These are phyloP conservation scores for Agapornis canus DNA, from an alignment of 2,797 vertebrate species.

Conservation along the genomic window DNA sequence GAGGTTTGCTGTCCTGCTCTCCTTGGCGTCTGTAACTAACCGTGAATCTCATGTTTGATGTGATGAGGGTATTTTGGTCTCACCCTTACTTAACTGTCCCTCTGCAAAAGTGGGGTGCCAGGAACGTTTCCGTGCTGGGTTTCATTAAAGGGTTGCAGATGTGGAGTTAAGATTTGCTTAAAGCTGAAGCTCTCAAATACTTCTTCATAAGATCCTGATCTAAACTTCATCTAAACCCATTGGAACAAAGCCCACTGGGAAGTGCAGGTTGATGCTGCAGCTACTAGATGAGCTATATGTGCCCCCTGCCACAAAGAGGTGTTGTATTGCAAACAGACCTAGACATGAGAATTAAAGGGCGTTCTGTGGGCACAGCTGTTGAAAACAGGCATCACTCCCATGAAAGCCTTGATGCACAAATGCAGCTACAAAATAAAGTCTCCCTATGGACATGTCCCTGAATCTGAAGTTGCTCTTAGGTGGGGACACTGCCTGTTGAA, in stretches of 20 bases:
- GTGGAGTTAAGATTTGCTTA: not conserved
- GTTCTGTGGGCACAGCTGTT: not conserved
- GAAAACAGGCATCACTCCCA: not conserved
- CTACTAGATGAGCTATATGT: not conserved
- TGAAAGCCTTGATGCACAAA: not conserved
- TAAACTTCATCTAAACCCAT: not conserved
- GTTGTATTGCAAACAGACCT: not conserved
- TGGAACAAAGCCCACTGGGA: not conserved
- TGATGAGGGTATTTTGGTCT: not conserved
- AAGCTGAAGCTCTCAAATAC: not conserved
- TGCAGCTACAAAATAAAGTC: not conserved
- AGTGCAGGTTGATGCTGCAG: not conserved
- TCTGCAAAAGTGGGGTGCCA: not conserved
- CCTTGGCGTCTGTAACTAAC: not conserved
- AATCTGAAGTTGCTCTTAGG: not conserved
- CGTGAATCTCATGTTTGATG: not conserved
- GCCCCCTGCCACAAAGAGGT: not conserved
- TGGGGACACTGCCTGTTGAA: not conserved
- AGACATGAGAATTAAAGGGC: not conserved
- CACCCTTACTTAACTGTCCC: not conserved
- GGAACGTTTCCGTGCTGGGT: not conserved
- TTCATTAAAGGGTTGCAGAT: not conserved
- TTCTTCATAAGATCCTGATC: not conserved
- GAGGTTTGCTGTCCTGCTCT: not conserved
- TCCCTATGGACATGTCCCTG: not conserved